Evolutionary conservation across 2,888 invertebrate genomes (phyloP), one percentile per base, ranked within the genome.

Genomic region (Ceratothoa steindachneri): DNA sequence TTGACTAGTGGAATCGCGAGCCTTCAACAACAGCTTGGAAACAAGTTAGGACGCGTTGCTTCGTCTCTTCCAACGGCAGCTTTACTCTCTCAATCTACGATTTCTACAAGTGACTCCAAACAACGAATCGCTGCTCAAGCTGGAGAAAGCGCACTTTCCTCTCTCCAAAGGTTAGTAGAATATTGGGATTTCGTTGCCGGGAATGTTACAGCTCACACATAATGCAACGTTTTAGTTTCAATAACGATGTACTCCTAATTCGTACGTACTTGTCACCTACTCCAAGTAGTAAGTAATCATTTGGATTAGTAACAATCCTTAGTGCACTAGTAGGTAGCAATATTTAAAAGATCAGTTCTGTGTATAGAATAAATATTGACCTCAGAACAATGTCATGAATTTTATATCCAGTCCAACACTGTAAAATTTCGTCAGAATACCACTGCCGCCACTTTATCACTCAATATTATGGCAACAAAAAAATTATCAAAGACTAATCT

Each of bases 21-120:
- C n/a, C 66, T 79, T 24, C 77, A 77, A 51, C 77, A 77, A 41
- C 77, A 77, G 65, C 74, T 73, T 24, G 72, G 72, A n/a, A 75
- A 76, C 53, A 51, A 73, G 5, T 51, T 73, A 19, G 76, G 76
- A 0, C 75, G 79, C 9, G 73, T 77, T 27, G 65, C 73, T 31
- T 65, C 73, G 30, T 74, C 53, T 53, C 69, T 79, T 12, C 79
- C 79, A 30, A 79, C 79, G 24, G 79, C 74, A 5, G 79, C 79
- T 12, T 72, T 79, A 28, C 76, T 79, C 15, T 76, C 76, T 41
- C 79, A 79, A 68, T 75, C 75, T 2, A 74, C 76, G 19, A 76
- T 79, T 28, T 67, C 73, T 19, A 76, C 79, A 19, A 79, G 79
- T 31, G 79, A 79, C 64, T 29, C 71, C 55, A 79, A 79, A 55